phyloP scores from a whole-genome alignment of 1,140 invertebrate genomes.

The Antheraea mylitta region DNA sequence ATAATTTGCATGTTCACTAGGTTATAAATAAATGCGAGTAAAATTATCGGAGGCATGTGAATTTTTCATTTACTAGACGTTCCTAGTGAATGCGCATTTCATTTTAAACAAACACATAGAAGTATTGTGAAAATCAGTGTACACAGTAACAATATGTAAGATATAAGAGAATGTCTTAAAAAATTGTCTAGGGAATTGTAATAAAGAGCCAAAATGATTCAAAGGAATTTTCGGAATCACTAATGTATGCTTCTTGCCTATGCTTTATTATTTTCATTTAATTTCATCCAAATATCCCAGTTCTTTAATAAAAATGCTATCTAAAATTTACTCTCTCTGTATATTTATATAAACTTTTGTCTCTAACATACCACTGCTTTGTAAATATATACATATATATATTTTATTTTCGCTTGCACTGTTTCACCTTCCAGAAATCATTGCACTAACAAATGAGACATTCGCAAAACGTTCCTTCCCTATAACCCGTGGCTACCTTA shows the following conservation, averaged over 20 bases:
- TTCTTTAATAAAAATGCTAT: no score
- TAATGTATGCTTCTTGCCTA: not conserved
- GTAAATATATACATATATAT: constrained; percentile 32
- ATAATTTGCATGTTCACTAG: constrained; percentile 8
- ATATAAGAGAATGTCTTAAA: not conserved
- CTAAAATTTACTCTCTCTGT: not conserved
- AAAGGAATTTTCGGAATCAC: not conserved
- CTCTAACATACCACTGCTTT: constrained; percentile 38
- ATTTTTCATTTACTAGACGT: constrained; percentile 21
- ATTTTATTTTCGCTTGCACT: constrained; percentile 65
- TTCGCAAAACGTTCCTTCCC: constrained; percentile 66
- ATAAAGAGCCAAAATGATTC: not conserved
- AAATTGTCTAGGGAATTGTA: not conserved
- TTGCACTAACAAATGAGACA: constrained; percentile 44
- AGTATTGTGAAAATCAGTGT: no score
- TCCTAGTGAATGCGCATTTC: constrained; percentile 70
- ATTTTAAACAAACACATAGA: constrained; percentile 40
- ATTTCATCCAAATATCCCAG: no score
- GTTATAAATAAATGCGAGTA: constrained; percentile 16
- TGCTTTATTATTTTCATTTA: not conserved
- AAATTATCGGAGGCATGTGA: constrained; percentile 45
- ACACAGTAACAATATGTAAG: not conserved
- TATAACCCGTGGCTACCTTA: constrained; percentile 66
- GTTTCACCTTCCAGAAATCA: constrained; percentile 67
- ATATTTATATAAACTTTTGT: not conserved